phyloP scores from a whole-genome alignment of 35 echinoderm and acorn worm species.

The Diadema setosum region DNA sequence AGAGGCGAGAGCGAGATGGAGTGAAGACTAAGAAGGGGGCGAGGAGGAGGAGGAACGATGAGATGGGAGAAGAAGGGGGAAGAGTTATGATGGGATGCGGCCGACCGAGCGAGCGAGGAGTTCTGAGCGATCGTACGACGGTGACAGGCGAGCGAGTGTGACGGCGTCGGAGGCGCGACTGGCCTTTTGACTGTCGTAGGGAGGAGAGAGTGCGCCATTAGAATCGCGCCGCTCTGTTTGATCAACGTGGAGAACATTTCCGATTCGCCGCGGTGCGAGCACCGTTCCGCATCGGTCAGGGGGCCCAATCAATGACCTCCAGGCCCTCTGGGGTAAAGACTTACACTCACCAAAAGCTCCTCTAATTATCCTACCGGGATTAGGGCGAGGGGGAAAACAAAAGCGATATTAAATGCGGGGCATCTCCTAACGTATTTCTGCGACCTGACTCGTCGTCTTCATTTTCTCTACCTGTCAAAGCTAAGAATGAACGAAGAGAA shows the following conservation, averaged over 20 bases:
- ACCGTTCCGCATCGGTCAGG: constrained; percentile 23
- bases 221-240: constrained; percentile 58
- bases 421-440: too few species aligned
- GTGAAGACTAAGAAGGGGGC: background rate
- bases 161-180: background rate
- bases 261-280: constrained; percentile 39
- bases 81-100: background rate
- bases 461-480: too few species aligned
- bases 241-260: constrained; percentile 77
- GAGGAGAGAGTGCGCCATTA: constrained; percentile 54
- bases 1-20: background rate
- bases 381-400: too few species aligned
- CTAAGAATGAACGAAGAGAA: too few species aligned
- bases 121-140: too few species aligned
- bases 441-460: too few species aligned
- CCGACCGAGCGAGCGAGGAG: background rate
- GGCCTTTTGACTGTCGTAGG: constrained; percentile 33
- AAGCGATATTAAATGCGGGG: too few species aligned
- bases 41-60: background rate
- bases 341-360: background rate
- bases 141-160: constrained; percentile 27
- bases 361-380: background rate
- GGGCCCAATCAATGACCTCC: background rate
- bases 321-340: background rate
- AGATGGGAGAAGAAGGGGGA: background rate